These are phyloP conservation scores for Pseudochirops cupreus DNA, from an alignment of 2,797 vertebrate genomes.

Conservation along the genomic window DNA sequence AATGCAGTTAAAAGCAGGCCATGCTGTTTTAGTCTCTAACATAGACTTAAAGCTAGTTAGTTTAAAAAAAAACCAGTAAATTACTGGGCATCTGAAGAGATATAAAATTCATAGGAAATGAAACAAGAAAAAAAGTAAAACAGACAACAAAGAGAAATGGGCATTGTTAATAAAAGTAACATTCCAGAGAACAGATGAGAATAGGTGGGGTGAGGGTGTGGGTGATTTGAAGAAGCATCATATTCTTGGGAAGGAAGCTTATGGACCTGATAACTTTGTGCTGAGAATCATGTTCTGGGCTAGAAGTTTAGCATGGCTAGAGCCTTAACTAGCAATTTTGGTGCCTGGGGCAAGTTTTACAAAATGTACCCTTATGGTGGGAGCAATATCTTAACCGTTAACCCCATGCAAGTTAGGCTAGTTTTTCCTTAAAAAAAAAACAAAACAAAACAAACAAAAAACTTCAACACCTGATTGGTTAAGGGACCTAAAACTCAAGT, in stretches of 20 bases:
- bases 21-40: not conserved
- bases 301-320: not conserved
- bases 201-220: not conserved
- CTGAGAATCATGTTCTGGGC: not conserved
- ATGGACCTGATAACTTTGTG: not conserved
- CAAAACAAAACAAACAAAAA: not conserved
- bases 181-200: not conserved
- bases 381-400: not conserved
- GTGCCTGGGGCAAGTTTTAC: not conserved
- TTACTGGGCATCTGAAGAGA: not conserved
- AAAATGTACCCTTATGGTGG: not conserved
- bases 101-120: slow-evolving; percentile 8
- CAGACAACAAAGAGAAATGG: not conserved
- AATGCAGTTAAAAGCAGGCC: not conserved
- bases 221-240: not conserved
- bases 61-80: slow-evolving; percentile 10
- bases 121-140: slow-evolving; percentile 6
- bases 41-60: not conserved
- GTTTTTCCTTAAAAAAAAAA: not conserved
- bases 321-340: not conserved
- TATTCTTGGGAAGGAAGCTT: not conserved
- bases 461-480: not conserved
- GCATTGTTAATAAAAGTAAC: not conserved
- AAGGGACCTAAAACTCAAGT: not conserved
- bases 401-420: not conserved